Evolutionary conservation across 2,888 invertebrate genomes (phyloP).

Genomic region (Aethes cnicana): DNA sequence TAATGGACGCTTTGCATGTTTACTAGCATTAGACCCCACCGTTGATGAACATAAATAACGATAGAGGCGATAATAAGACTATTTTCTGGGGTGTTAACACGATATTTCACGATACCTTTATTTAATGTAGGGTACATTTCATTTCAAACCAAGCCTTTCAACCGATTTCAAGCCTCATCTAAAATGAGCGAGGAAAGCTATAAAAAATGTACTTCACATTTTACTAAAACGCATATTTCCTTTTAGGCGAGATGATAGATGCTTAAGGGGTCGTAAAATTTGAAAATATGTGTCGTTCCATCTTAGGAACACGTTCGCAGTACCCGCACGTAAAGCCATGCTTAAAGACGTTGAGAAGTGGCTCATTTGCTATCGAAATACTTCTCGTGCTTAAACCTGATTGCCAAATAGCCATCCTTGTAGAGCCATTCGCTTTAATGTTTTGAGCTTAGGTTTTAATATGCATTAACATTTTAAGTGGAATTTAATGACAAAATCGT

Average conservation of each 20-base stretch:
- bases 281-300: slow-evolving; percentile 24
- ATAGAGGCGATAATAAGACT: slow-evolving; percentile 21
- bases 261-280: slow-evolving; percentile 24
- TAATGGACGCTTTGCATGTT: slow-evolving; percentile 27
- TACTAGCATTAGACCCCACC: slow-evolving; percentile 11
- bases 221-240: slow-evolving; percentile 16
- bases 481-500: slow-evolving; percentile 14
- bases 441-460: not conserved
- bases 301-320: slow-evolving; percentile 1
- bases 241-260: slow-evolving; percentile 27
- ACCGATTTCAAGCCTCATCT: not conserved
- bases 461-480: slow-evolving; percentile 22
- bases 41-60: not conserved
- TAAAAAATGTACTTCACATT: slow-evolving; percentile 16
- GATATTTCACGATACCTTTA: not conserved
- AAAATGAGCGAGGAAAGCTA: not conserved
- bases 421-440: not conserved
- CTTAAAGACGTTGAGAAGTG: slow-evolving; percentile 13
- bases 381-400: slow-evolving; percentile 1
- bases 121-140: not conserved
- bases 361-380: slow-evolving; percentile 18
- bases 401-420: slow-evolving; percentile 18
- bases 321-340: slow-evolving; percentile 4
- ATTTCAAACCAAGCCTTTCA: not conserved
- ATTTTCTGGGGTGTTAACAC: slow-evolving; percentile 11